Conservation (phyloP, 2,113 vertebrate genomes). For the Thermophis baileyi region DNA sequence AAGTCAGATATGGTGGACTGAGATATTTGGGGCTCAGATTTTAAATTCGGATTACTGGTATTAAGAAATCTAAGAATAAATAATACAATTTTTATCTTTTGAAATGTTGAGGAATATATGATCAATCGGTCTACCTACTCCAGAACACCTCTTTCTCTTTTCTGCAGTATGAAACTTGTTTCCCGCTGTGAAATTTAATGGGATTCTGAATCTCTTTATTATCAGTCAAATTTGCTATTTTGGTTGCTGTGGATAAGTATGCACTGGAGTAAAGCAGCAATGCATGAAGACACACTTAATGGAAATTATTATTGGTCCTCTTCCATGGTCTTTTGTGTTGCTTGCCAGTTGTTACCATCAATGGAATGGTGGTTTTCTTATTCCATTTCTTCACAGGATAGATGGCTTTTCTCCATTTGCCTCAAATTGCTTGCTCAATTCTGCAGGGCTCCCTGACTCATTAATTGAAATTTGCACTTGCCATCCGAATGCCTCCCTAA, state of each 20-base stretch:
- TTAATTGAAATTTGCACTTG: not conserved
- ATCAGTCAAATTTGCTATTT: not conserved
- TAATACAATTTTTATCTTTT: not conserved
- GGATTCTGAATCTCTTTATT: not conserved
- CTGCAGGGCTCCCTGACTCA: not conserved
- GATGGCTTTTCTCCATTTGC: not conserved
- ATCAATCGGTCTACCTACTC: not conserved
- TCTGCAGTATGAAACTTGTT: constrained; percentile 10
- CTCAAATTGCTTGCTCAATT: not conserved
- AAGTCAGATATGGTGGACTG: not conserved
- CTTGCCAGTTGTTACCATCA: not conserved
- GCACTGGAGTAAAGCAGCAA: not conserved
- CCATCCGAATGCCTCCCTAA: too few species aligned
- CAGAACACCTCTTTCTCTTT: not conserved
- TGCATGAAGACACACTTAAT: constrained; percentile 20
- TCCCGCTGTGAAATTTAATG: constrained; percentile 35
- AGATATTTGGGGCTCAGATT: not conserved
- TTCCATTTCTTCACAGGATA: not conserved
- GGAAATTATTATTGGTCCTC: not conserved
- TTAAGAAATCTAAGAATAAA: not conserved
- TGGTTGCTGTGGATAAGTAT: not conserved
- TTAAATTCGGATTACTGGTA: not conserved
- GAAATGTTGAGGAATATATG: not conserved
- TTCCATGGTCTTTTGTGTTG: not conserved
- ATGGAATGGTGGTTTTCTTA: not conserved